phyloP scores from a whole-genome alignment of 2,888 invertebrate species.

The Scrobipalpa atriplicella region DNA sequence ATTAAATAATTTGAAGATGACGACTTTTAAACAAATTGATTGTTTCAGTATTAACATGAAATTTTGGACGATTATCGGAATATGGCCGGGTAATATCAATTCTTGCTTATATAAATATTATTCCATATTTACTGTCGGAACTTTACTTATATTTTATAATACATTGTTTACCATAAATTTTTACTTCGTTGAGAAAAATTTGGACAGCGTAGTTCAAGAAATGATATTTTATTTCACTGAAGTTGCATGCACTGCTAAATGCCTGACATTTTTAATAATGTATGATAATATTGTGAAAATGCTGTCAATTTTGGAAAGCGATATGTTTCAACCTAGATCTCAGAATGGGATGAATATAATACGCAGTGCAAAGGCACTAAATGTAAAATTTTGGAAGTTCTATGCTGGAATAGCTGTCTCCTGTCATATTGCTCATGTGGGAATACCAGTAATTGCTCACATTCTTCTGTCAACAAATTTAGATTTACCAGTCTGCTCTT shows the following conservation, averaged over 20 bases:
- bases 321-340: conserved; percentile 52
- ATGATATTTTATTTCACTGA: conserved; percentile 59
- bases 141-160: conserved; percentile 28
- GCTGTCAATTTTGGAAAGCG: conserved; percentile 50
- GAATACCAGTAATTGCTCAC: conserved; percentile 48
- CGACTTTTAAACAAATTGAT: conserved; percentile 22
- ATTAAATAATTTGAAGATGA: not conserved
- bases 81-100: conserved; percentile 23
- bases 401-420: conserved; percentile 45
- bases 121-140: not conserved
- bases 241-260: conserved; percentile 51
- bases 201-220: conserved; percentile 57
- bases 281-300: conserved; percentile 46
- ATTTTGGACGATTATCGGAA: conserved; percentile 28
- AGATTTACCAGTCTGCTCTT: conserved; percentile 52
- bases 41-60: conserved; percentile 26
- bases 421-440: conserved; percentile 45
- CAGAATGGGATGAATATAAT: conserved; percentile 45
- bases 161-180: conserved; percentile 31
- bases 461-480: conserved; percentile 44
- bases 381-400: conserved; percentile 51
- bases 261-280: conserved; percentile 50
- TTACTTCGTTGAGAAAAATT: conserved; percentile 28
- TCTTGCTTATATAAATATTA: conserved; percentile 31
- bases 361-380: conserved; percentile 51